Evolutionary conservation across 2,113 vertebrate species (phyloP).

Genomic region (Melanostigma gelatinosum): DNA sequence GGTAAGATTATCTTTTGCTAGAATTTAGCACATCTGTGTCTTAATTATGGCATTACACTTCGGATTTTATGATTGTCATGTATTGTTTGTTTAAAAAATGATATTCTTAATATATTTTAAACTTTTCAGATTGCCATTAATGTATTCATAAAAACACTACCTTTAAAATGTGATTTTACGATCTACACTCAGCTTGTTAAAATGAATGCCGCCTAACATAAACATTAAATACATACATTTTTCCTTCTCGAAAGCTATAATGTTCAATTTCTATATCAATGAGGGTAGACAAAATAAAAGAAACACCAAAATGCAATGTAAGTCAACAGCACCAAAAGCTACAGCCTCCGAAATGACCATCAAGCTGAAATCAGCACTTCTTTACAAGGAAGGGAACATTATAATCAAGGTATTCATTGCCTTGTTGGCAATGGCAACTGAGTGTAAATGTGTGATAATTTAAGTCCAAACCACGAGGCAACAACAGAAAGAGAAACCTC

Average conservation of each 20-base stretch:
- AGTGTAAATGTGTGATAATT: neutral
- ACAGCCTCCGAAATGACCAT: neutral
- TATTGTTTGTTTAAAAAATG: no score
- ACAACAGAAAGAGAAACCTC: neutral
- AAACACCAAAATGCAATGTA: neutral
- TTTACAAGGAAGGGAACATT: neutral
- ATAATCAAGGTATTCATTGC: neutral
- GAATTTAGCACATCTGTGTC: neutral
- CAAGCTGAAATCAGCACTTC: neutral
- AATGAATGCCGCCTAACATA: neutral
- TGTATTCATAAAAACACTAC: no score
- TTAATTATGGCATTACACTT: neutral
- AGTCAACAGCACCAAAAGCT: neutral
- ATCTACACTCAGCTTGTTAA: neutral
- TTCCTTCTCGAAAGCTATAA: neutral
- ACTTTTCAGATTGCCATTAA: no score
- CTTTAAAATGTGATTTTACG: neutral
- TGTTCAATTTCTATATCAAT: neutral
- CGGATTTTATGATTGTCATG: no score
- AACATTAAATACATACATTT: neutral
- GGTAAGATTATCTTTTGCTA: neutral
- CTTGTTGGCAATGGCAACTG: neutral
- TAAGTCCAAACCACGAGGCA: constrained; percentile 1
- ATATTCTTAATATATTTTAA: no score
- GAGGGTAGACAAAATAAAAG: neutral